Percentiles rank a stretch among this genome's conserved stretches.
Conservation (phyloP, 2,888 invertebrate species). For the Synergus japonicus region DNA sequence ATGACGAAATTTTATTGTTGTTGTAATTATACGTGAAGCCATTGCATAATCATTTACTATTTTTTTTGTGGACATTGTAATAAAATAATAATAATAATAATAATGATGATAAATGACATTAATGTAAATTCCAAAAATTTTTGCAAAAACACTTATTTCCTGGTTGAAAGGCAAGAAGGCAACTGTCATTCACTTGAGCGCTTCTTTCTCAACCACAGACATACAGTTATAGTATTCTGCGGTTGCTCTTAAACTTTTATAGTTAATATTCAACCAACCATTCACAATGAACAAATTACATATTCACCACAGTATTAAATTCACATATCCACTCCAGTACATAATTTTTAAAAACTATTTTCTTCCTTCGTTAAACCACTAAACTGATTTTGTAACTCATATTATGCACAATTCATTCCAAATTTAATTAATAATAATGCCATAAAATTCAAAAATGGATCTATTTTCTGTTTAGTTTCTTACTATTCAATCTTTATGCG, state of each 20-base stretch:
- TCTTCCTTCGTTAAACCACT: background rate
- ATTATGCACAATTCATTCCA: background rate
- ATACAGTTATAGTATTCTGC: too few relatives aligned
- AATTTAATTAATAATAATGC: background rate
- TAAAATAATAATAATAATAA: too few relatives aligned
- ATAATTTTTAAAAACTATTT: background rate
- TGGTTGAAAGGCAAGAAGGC: too few relatives aligned
- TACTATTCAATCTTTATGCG: background rate
- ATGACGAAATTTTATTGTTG: conserved; percentile 27
- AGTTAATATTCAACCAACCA: background rate
- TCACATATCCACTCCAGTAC: background rate
- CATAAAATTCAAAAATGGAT: too few relatives aligned
- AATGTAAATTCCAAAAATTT: too few relatives aligned
- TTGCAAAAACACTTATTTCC: too few relatives aligned
- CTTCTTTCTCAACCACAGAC: too few relatives aligned
- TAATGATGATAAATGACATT: too few relatives aligned
- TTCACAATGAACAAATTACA: background rate
- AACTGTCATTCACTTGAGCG: too few relatives aligned
- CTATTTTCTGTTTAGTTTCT: too few relatives aligned
- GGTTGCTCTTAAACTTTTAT: background rate
- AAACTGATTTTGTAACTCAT: background rate
- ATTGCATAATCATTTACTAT: background rate
- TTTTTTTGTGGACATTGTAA: background rate
- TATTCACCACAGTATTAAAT: background rate
- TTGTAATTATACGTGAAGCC: conserved; percentile 1